These are phyloP conservation scores for Ariopsis seemanni DNA, from an alignment of 2,113 vertebrate genomes.

Conservation along the genomic window DNA sequence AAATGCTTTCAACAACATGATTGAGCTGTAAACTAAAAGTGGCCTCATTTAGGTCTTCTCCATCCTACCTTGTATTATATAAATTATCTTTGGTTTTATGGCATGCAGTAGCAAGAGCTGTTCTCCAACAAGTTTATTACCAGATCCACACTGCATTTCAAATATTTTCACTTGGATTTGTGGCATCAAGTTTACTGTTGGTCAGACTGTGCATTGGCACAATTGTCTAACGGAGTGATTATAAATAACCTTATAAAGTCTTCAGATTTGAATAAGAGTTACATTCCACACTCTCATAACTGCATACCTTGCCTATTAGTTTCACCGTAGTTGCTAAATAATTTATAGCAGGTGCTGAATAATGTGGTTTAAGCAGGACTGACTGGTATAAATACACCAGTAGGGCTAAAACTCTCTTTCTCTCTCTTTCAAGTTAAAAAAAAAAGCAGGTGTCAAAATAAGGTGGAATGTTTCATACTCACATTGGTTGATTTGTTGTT, in stretches of 20 bases:
- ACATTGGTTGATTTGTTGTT: not conserved
- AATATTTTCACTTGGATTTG: not conserved
- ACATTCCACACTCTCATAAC: not conserved
- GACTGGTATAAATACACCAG: not conserved
- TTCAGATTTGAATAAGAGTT: not conserved
- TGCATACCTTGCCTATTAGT: not conserved
- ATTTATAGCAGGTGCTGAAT: not conserved
- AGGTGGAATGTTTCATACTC: not conserved
- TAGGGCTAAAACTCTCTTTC: not conserved
- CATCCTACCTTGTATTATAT: conserved; percentile 20
- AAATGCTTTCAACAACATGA: conserved; percentile 58
- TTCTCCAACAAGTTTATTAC: conserved; percentile 17
- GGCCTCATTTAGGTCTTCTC: conserved; percentile 49
- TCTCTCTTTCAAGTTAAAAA: not conserved
- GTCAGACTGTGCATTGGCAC: not conserved
- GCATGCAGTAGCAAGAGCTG: conserved; percentile 10
- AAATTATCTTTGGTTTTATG: conserved; percentile 34
- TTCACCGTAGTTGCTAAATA: conserved; percentile 2
- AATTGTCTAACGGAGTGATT: not conserved
- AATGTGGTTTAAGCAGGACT: not conserved
- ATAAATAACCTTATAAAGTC: not conserved
- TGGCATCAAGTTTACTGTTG: not conserved
- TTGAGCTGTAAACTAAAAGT: conserved; percentile 59
- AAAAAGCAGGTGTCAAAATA: not conserved
- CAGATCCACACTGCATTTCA: not conserved